Base-by-base conservation (phyloP, 2,888 invertebrate genomes). In the Hemistola chrysoprasaria region DNA sequence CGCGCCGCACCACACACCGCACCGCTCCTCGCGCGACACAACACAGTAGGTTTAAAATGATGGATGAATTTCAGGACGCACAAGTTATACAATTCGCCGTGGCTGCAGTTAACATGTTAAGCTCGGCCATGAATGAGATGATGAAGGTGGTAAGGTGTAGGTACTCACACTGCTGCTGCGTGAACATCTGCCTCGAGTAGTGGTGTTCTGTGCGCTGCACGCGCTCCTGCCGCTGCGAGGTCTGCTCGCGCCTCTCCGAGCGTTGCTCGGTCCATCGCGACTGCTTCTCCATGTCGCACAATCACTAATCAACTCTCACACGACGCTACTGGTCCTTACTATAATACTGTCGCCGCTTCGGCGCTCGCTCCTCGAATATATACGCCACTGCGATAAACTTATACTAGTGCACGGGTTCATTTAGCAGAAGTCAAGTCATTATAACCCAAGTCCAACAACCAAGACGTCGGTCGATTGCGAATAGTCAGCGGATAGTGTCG, bases 381-480 rank as follows among this genome's bases (percentile, higher is more conserved):
- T 72, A 81, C 85, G 82, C 83, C 84, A 86, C 85, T 84, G 76
- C 76, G 77, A 79, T 68, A 77, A 83, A 85, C 84, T 84, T 73
- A 78, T 80, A 78, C 71, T 79, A 84, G 85, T 87, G 78, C 88
- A 88, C 89, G 88, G 88, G 86, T 87, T 90, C 88, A 88, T 88
- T 89, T 92, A 92, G 92, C 92, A 92, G 92, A 92, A 93, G 92
- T 92, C 89, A 93, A 93, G 92, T 93, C 93, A 93, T 93, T 91
- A 91, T 93, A 91, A 83, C 92, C 92, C 91, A 92, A 92, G 90
- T 90, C 90, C 90, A 87, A 92, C 90, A 87, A 92, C 92, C 94
- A 94, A 95, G 95, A 95, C 95, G 95, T 95, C 95, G 95, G 94
- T 95, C 95, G 95, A 94, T 94, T 94, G 94, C 94, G 93, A 94